Evolutionary conservation across 1,140 invertebrate genomes (phyloP).

Genomic region (Drosophila equinoxialis): DNA sequence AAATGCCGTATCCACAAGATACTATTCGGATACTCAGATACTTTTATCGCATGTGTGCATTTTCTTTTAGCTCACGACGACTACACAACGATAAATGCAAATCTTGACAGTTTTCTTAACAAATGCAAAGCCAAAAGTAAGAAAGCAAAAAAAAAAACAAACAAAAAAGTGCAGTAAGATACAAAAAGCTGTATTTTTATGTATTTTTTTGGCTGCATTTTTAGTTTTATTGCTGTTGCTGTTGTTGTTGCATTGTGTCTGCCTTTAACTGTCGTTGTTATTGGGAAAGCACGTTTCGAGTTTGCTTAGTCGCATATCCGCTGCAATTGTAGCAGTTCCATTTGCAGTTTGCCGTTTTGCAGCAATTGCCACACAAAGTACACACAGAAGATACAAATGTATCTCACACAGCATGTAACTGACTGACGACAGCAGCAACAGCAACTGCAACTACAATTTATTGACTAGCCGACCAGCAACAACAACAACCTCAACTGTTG

Average conservation of each 20-base stretch:
- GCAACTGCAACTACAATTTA: conserved; percentile 49
- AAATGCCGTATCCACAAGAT: conserved; percentile 62
- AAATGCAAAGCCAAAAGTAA: conserved; percentile 29
- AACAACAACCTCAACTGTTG: conserved; percentile 40
- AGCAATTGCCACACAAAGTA: conserved; percentile 43
- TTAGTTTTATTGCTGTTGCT: conserved; percentile 39
- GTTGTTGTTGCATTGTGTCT: conserved; percentile 61
- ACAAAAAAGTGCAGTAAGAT: neutral
- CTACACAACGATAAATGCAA: conserved; percentile 67
- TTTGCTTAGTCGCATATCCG: conserved; percentile 65
- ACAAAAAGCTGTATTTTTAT: conserved; percentile 60
- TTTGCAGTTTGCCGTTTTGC: conserved; percentile 21
- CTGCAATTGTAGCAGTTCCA: conserved; percentile 29
- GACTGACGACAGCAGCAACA: conserved; percentile 6
- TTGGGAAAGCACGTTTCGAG: conserved; percentile 76
- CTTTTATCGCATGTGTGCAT: conserved; percentile 75
- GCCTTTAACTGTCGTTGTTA: conserved; percentile 52
- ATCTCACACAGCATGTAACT: conserved; percentile 30
- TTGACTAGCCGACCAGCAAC: conserved; percentile 49
- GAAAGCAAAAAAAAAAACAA: neutral
- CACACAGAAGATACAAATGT: conserved; percentile 47
- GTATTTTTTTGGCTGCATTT: conserved; percentile 69
- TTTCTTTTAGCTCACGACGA: conserved; percentile 65
- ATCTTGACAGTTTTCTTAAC: conserved; percentile 79
- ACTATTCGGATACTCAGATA: conserved; percentile 43